Evolutionary conservation across 2,888 invertebrate genomes (phyloP), one percentile per base, ranked within the genome.

Genomic region (Drepana falcataria): DNA sequence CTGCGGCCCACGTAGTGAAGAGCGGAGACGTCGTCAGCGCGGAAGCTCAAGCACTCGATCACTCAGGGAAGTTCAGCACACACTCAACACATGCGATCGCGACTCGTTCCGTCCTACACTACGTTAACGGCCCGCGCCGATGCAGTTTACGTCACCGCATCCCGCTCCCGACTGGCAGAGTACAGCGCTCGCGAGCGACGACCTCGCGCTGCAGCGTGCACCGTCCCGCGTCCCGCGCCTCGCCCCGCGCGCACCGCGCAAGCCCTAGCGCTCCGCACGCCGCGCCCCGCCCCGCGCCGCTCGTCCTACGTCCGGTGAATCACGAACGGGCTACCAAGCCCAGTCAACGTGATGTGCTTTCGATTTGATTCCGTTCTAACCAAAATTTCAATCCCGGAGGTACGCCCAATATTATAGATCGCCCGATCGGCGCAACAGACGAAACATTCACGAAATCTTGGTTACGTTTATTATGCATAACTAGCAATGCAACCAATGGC

Each of bases 71-170:
- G 79, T 83, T 77, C 75, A 71, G 75, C 81, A 86, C 75, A 77
- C 83, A 83, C 81, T 76, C 79, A 68, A 70, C 72, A 83, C 81
- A 83, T 75, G 77, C 72, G 76, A 80, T 78, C 66, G 83, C 86
- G 81, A 87, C 79, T 81, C 85, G 87, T 89, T 87, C 86, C 88
- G 91, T 86, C 83, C 90, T 87, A 89, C 89, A 89, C 88, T 90
- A 90, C 85, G 85, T 79, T 84, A 68, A 81, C 87, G 89, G 90
- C 87, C 83, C 82, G 77, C 83, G 89, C 89, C 90, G 87, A 81
- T 91, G 91, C 91, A 90, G 85, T 85, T 84, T 87, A 89, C 91
- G 90, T 89, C 91, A 90, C 91, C 90, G 90, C 90, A 91, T 91
- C 90, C 90, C 90, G 90, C 88, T 90, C 89, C 89, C 86, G 88